Base-by-base conservation (phyloP, 2,797 vertebrate genomes). In the Halcyon badia region DNA sequence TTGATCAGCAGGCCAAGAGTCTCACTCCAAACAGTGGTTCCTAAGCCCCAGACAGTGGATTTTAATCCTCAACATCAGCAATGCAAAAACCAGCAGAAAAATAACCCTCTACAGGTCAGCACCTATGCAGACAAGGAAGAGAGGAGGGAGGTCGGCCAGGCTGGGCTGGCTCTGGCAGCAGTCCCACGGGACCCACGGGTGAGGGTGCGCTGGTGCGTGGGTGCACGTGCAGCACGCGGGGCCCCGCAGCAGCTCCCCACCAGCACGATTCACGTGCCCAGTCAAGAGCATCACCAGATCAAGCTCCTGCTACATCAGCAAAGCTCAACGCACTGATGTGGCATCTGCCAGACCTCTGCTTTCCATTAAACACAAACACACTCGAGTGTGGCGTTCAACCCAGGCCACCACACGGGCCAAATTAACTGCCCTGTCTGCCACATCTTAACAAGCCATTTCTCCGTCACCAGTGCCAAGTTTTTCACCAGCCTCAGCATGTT, bases 221-320 rank as follows among this genome's bases (percentile, higher is more conserved):
- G 52, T 61, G 66, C 26, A 33, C 2, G 0, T 12, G 51, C 39
- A 35, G 46, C 54, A 37, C 49, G 25, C 20, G 11, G 9, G 14
- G 65, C 21, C n/a, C 60, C 3, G 2, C 33, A 24, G 21, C 9
- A 3, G 14, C 17, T 30, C 44, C 52, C n/a, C 46, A 62, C 20
- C 56, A 72, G 54, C 46, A 79, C 0, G 0, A 71, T 11, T 46
- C 3, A 1, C 0, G 0, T 44, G 37, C 31, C 26, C 61, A 57
- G 37, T 41, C 66, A 49, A 51, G 19, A 41, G 18, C 19, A 39
- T 39, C 41, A 44, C 68, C 66, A 87, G 33, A 72, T 46, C 62
- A 35, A 54, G 82, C 37, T 90, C 62, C 89, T 62, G 56, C 66
- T 60, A 31, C 48, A 62, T 14, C 61, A 79, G 65, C 51, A 54